Percentiles rank a stretch among this genome's conserved stretches.
Evolutionary conservation across 92 coral and sea anemone species (phyloP).

Genomic region (Micromussa lordhowensis): DNA sequence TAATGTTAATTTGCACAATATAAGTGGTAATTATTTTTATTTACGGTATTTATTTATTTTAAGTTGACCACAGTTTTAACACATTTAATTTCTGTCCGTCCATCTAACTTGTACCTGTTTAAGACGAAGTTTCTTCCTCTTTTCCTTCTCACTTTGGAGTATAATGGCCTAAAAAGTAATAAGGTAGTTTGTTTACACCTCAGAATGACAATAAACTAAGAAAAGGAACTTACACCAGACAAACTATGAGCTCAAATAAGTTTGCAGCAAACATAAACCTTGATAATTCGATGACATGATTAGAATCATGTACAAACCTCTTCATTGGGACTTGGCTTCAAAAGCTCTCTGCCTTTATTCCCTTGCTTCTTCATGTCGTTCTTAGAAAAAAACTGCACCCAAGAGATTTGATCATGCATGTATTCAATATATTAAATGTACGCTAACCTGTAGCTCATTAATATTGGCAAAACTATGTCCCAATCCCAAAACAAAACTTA

Average conservation of each 20-base stretch:
- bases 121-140: constrained; percentile 75
- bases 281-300: no score
- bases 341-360: constrained; percentile 24
- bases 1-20: no score
- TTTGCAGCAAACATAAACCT: background rate
- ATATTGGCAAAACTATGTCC: background rate
- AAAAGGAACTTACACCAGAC: background rate
- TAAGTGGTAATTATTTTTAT: no score
- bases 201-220: background rate
- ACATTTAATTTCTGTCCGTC: background rate
- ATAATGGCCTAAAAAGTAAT: constrained; percentile 54
- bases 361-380: constrained; percentile 51
- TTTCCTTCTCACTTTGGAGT: constrained; percentile 76
- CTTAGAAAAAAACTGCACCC: background rate
- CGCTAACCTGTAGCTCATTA: background rate
- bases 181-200: background rate
- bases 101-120: constrained; percentile 67
- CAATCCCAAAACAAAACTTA: constrained; percentile 16
- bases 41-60: no score
- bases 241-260: background rate
- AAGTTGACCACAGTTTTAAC: no score
- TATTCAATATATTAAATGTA: background rate
- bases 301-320: constrained; percentile 50
- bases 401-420: background rate
- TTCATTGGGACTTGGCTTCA: constrained; percentile 92